A percentile compares a stretch with the other conserved stretches of the same genome.
Evolutionary conservation across 1,140 invertebrate species (phyloP).

Genomic region (Gonatopus flavifemur): DNA sequence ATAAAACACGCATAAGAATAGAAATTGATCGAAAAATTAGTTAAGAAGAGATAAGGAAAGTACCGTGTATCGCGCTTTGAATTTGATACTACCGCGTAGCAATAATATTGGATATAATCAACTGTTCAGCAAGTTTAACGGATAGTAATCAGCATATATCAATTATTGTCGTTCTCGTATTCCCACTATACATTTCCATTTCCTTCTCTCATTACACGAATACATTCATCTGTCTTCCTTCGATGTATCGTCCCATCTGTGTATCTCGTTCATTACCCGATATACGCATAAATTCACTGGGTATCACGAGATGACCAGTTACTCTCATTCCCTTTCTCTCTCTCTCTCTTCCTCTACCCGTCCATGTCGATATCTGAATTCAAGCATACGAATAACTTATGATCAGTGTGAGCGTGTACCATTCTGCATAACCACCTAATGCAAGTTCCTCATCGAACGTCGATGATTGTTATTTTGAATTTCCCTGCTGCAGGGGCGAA

Average conservation of each 20-base stretch:
- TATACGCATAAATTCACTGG: neutral
- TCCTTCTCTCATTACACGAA: constrained; percentile 7
- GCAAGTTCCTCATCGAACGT: no score
- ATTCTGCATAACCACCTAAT: no score
- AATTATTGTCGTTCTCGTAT: constrained; percentile 38
- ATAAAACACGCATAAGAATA: no score
- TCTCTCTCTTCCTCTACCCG: constrained; percentile 9
- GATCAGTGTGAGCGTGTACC: neutral
- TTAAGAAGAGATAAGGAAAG: neutral
- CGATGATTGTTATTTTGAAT: no score
- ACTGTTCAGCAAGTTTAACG: constrained; percentile 35
- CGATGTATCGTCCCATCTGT: neutral
- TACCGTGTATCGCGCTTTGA: neutral
- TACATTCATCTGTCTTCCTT: neutral
- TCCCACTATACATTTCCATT: constrained; percentile 30
- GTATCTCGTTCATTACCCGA: no score
- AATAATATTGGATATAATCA: constrained; percentile 35
- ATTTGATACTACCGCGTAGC: no score
- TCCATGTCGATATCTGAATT: neutral
- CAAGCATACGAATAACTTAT: constrained; percentile 3
- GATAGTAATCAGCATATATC: constrained; percentile 43
- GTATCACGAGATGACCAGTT: neutral
- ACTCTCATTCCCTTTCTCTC: neutral
- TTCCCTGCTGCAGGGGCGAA: no score
- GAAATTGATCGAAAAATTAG: no score